phyloP scores from a whole-genome alignment of 2,888 invertebrate species.

The Aporophyla nigra region DNA sequence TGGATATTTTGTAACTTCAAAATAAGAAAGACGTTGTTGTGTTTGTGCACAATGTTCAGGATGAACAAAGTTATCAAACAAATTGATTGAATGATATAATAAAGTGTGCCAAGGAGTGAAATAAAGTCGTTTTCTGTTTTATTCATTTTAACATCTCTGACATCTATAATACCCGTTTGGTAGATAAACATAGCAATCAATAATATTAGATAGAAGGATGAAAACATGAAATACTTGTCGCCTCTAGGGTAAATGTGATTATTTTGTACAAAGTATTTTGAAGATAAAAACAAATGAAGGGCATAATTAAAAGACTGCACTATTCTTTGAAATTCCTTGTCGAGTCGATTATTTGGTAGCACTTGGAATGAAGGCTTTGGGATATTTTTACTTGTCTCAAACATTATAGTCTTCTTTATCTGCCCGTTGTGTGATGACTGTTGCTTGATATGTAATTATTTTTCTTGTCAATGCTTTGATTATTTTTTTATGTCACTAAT shows the following conservation, averaged over 20 bases:
- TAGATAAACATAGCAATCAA: conserved; percentile 1
- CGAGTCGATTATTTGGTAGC: conserved; percentile 3
- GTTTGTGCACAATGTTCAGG: conserved; percentile 14
- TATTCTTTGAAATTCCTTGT: conserved; percentile 14
- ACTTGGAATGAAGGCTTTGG: neutral
- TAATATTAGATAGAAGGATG: neutral
- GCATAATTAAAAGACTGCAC: conserved; percentile 21
- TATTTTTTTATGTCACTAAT: no score
- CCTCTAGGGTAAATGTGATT: conserved; percentile 20
- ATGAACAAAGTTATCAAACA: conserved; percentile 21
- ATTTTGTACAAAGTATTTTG: conserved; percentile 30
- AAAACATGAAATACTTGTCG: neutral
- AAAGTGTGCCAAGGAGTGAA: neutral
- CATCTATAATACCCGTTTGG: neutral
- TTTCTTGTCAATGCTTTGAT: no score
- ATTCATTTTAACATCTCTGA: neutral
- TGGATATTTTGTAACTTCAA: conserved; percentile 48
- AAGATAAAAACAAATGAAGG: conserved; percentile 8
- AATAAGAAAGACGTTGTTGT: conserved; percentile 40
- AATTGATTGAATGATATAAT: neutral
- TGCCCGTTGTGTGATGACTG: neutral
- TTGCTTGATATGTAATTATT: neutral
- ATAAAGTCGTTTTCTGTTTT: neutral
- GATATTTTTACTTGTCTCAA: neutral
- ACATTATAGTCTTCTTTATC: neutral